phyloP scores from a whole-genome alignment of 2,888 invertebrate species.

The Branchipolynoe longqiensis region DNA sequence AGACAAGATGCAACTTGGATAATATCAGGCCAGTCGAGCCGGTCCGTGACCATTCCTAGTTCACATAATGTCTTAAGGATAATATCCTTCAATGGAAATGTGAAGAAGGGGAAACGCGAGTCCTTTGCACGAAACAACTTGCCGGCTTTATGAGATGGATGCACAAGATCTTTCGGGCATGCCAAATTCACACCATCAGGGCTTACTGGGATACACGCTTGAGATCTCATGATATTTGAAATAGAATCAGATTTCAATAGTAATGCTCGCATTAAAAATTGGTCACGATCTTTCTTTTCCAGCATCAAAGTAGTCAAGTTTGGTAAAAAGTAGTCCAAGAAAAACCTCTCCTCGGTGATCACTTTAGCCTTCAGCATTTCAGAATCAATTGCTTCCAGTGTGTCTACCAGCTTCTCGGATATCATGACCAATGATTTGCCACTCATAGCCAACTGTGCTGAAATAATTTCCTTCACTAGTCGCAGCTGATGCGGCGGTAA shows the following conservation, averaged over 20 bases:
- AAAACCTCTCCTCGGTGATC: slow-evolving; percentile 14
- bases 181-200: background rate
- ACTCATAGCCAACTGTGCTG: background rate
- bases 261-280: background rate
- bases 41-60: slow-evolving; percentile 23
- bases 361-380: background rate
- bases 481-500: background rate
- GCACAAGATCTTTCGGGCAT: background rate
- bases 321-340: background rate
- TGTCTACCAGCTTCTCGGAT: background rate
- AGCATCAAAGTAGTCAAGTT: background rate
- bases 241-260: background rate
- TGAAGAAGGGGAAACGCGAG: background rate
- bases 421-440: background rate
- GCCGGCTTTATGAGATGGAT: background rate
- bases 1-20: background rate
- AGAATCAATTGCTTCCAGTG: background rate
- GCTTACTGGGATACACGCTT: background rate
- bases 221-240: background rate
- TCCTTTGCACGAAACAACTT: background rate
- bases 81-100: too few relatives aligned
- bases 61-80: background rate
- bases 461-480: background rate
- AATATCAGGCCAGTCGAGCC: background rate
- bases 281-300: background rate